A percentile compares a stretch with the other conserved stretches of the same genome.
Conservation (phyloP, 2,888 invertebrate genomes). For the Hedychridium roseum region DNA sequence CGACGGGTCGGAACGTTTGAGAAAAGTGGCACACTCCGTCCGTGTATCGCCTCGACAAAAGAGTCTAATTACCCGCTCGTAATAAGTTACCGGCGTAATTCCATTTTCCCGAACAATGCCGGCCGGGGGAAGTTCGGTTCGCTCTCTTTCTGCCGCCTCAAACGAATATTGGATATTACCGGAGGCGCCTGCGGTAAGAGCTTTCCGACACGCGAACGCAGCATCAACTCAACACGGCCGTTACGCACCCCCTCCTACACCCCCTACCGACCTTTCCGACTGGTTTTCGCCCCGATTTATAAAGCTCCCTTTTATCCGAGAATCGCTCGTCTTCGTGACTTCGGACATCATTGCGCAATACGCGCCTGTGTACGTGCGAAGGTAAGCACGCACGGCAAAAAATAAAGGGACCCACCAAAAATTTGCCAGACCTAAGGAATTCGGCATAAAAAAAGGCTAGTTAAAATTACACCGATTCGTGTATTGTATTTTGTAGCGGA, state of each 20-base stretch:
- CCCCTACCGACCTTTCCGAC: conserved; percentile 21
- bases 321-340: conserved; percentile 4
- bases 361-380: background rate
- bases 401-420: background rate
- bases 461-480: no score
- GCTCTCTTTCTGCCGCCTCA: conserved; percentile 31
- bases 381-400: no score
- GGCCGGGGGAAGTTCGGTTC: conserved; percentile 18
- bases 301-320: conserved; percentile 17
- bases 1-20: no score
- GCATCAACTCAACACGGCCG: conserved; percentile 48
- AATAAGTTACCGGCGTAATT: conserved; percentile 45
- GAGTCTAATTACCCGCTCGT: conserved; percentile 40
- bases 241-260: no score
- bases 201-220: conserved; percentile 53
- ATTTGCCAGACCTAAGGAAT: no score
- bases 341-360: background rate
- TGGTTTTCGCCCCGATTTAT: conserved; percentile 18
- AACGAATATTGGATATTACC: conserved; percentile 57
- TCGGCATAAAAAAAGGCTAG: no score
- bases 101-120: conserved; percentile 46
- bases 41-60: conserved; percentile 30
- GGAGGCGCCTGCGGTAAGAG: conserved; percentile 50
- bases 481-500: no score
- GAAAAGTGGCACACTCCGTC: no score